phyloP scores from a whole-genome alignment of 2,113 vertebrate species.

The Solea solea region DNA sequence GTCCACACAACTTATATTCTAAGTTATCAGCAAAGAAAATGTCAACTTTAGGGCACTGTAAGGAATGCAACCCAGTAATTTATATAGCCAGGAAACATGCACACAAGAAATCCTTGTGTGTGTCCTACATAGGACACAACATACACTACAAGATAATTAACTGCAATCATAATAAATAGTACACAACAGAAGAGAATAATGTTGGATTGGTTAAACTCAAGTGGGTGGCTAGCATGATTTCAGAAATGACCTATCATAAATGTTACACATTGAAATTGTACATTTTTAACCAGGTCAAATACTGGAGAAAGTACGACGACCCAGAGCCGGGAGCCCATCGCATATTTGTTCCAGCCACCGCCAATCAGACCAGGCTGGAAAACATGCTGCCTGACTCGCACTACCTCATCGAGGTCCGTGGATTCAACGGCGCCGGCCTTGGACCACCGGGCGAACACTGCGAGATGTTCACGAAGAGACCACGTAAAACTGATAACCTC shows the following conservation, averaged over 20 bases:
- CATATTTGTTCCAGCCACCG: slow-evolving; percentile 85
- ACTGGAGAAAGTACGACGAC: slow-evolving; percentile 92
- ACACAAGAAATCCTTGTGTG: not conserved
- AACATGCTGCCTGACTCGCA: slow-evolving; percentile 93
- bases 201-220: not conserved
- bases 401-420: slow-evolving; percentile 94
- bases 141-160: too few relatives aligned
- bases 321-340: slow-evolving; percentile 92
- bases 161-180: too few relatives aligned
- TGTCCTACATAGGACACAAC: too few relatives aligned
- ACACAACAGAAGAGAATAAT: too few relatives aligned
- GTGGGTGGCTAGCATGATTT: not conserved
- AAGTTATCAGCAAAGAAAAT: not conserved
- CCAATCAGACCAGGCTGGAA: slow-evolving; percentile 90
- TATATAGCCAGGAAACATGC: not conserved
- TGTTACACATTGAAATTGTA: not conserved
- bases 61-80: not conserved
- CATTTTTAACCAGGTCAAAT: slow-evolving; percentile 87
- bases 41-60: not conserved
- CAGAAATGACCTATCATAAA: too few relatives aligned
- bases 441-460: slow-evolving; percentile 89
- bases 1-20: too few relatives aligned
- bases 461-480: slow-evolving; percentile 90
- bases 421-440: slow-evolving; percentile 93
- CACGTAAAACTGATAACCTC: slow-evolving; percentile 84